Evolutionary conservation across 2,113 vertebrate genomes (phyloP).

Genomic region (Riparia riparia): DNA sequence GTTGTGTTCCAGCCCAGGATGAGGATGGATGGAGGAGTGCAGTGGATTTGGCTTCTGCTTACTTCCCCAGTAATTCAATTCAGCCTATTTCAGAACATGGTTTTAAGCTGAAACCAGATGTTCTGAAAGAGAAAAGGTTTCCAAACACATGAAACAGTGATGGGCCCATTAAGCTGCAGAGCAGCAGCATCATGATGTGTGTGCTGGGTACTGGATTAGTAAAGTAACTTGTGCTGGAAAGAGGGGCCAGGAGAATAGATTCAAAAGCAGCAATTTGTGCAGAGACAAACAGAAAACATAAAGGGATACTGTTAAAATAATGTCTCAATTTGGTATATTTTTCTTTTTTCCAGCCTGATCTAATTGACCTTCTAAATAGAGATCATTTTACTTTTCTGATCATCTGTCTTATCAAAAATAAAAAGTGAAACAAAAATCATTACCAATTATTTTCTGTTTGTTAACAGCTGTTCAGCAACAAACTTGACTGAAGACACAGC

Average conservation of each 20-base stretch:
- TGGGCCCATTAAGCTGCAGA: neutral
- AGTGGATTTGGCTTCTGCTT: neutral
- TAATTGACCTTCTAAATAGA: neutral
- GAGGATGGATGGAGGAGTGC: neutral
- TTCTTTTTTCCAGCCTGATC: neutral
- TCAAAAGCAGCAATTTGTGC: neutral
- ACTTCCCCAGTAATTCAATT: neutral
- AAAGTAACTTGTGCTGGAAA: neutral
- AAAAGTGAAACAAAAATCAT: neutral
- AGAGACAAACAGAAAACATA: neutral
- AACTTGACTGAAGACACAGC: neutral
- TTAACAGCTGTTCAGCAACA: neutral
- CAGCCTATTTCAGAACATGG: neutral
- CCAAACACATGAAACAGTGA: neutral
- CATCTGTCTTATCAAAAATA: neutral
- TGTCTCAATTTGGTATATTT: neutral
- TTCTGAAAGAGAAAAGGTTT: neutral
- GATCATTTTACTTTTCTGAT: neutral
- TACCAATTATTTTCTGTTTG: neutral
- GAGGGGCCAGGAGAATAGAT: neutral
- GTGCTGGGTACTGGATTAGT: neutral
- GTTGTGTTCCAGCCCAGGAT: neutral
- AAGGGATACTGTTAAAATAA: neutral
- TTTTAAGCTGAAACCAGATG: neutral
- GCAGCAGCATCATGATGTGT: accelerated